These are phyloP conservation scores for Simalia tracyae DNA, from an alignment of 2,797 vertebrate species.

Conservation along the genomic window DNA sequence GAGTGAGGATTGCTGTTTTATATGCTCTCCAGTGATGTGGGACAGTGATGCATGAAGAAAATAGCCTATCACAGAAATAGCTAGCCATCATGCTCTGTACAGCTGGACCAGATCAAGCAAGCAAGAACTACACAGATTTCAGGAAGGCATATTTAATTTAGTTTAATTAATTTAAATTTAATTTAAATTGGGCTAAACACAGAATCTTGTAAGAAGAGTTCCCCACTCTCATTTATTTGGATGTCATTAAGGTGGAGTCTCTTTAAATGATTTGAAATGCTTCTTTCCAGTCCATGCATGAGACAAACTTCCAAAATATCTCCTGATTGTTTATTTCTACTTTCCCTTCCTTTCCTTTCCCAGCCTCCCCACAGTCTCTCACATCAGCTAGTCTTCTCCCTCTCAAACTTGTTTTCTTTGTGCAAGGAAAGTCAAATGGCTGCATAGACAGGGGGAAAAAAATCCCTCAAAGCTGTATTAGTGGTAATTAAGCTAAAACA, in stretches of 20 bases:
- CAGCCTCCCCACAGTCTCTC: not conserved
- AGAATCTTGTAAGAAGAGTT: not conserved
- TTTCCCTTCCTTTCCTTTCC: not conserved
- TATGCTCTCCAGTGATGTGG: not conserved
- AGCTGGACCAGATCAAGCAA: not conserved
- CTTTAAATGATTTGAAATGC: not conserved
- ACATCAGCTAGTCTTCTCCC: not conserved
- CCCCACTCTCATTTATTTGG: not conserved
- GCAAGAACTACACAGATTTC: not conserved
- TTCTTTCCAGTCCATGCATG: not conserved
- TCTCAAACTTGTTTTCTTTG: not conserved
- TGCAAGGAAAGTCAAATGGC: not conserved
- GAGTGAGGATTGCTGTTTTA: not conserved
- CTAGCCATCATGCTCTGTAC: not conserved
- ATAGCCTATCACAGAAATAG: not conserved
- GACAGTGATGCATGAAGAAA: not conserved
- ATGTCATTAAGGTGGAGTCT: not conserved
- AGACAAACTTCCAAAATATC: not conserved
- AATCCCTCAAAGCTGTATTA: not conserved
- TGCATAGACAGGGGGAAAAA: not conserved
- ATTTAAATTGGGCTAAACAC: not conserved
- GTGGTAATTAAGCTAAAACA: slow-evolving; percentile 1
- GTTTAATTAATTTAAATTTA: too few species aligned
- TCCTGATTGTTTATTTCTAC: not conserved
- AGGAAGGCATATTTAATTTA: not conserved